A percentile compares a stretch with the other conserved stretches of the same genome.
Conservation (phyloP, 2,113 vertebrate genomes). For the Forbesichthys papilliferus region DNA sequence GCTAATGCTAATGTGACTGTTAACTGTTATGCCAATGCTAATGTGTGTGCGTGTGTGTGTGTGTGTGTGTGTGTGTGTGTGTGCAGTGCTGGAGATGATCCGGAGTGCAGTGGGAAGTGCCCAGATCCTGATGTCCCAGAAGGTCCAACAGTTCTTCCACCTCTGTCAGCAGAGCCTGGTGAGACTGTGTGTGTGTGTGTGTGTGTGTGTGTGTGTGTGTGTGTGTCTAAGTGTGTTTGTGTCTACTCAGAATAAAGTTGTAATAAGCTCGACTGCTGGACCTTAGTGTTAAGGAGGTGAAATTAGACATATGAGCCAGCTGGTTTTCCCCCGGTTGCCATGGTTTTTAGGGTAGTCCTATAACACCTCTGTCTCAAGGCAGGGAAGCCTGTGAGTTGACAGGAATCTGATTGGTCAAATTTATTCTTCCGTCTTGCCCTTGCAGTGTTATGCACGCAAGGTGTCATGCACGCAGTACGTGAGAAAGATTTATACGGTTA, state of each 20-base stretch:
- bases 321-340: too few species aligned
- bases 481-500: not conserved
- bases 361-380: too few species aligned
- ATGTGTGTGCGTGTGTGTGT: too few species aligned
- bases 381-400: too few species aligned
- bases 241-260: not conserved
- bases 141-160: constrained; percentile 97
- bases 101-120: constrained; percentile 93
- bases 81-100: constrained; percentile 92
- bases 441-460: too few species aligned
- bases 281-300: not conserved
- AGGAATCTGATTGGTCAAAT: too few species aligned
- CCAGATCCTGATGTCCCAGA: constrained; percentile 98
- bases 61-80: not conserved
- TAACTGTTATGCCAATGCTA: too few species aligned
- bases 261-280: not conserved
- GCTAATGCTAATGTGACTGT: too few species aligned
- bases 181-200: constrained; percentile 48
- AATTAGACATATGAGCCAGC: too few species aligned
- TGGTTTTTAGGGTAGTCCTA: too few species aligned
- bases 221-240: constrained; percentile 22
- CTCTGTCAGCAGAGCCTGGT: constrained; percentile 99
- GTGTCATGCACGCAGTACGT: too few species aligned
- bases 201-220: constrained; percentile 26
- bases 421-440: too few species aligned